These are phyloP conservation scores for Athetis lepigone DNA, from an alignment of 2,888 invertebrate species.

Conservation along the genomic window DNA sequence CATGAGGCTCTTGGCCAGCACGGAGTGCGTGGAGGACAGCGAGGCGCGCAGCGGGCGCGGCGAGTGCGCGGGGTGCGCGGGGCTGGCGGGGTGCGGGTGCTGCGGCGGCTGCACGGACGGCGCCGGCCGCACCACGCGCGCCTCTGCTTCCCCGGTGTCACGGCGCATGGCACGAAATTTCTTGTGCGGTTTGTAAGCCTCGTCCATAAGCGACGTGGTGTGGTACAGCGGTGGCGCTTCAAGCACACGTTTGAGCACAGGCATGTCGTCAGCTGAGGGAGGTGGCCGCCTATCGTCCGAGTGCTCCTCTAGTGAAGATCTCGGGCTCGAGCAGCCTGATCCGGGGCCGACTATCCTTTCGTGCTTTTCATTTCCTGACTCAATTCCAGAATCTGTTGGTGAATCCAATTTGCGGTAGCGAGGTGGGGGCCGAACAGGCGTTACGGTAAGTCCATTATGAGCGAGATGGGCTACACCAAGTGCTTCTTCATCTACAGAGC, in stretches of 20 bases:
- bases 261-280: constrained; percentile 96
- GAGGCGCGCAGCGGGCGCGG: constrained; percentile 90
- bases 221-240: constrained; percentile 98
- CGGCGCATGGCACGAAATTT: constrained; percentile 97
- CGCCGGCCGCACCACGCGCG: constrained; percentile 81
- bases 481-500: constrained; percentile 94
- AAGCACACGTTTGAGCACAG: constrained; percentile 97
- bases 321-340: constrained; percentile 96
- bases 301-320: constrained; percentile 95
- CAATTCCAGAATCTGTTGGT: constrained; percentile 98
- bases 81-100: constrained; percentile 86
- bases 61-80: constrained; percentile 87
- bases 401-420: constrained; percentile 96
- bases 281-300: constrained; percentile 90
- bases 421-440: constrained; percentile 92
- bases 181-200: constrained; percentile 98
- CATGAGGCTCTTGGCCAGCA: constrained; percentile 96
- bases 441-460: constrained; percentile 94
- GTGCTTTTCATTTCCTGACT: constrained; percentile 97
- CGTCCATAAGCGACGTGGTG: constrained; percentile 97
- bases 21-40: constrained; percentile 96
- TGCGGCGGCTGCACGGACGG: constrained; percentile 90
- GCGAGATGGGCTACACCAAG: constrained; percentile 93
- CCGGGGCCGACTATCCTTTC: constrained; percentile 93
- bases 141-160: constrained; percentile 94